Conservation (phyloP, 2,113 vertebrate genomes). For the Chlorodrepanis virens region DNA sequence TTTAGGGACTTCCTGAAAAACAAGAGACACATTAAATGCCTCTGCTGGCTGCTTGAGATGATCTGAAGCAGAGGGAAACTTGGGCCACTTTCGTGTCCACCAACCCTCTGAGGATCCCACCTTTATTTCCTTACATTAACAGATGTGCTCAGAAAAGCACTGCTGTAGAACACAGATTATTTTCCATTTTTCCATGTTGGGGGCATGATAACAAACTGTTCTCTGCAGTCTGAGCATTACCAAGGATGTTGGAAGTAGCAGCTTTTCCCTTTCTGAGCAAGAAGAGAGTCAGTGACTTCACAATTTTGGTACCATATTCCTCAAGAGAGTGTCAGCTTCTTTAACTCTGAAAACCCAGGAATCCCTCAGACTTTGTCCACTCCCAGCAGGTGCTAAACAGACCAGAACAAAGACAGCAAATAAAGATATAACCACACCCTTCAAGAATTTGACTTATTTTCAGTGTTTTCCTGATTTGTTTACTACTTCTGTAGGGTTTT, state of each 20-base stretch:
- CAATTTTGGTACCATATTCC: neutral
- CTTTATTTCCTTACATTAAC: neutral
- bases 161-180: neutral
- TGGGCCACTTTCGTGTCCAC: neutral
- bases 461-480: neutral
- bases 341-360: neutral
- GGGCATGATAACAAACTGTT: neutral
- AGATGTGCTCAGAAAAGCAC: neutral
- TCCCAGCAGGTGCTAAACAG: neutral
- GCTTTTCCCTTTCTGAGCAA: neutral
- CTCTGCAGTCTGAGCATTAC: neutral
- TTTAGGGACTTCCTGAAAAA: neutral
- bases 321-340: neutral
- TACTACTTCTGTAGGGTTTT: neutral
- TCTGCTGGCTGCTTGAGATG: neutral
- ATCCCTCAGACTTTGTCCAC: neutral
- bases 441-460: neutral
- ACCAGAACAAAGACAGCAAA: neutral
- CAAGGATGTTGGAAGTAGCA: fast-evolving
- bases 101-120: neutral
- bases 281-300: neutral
- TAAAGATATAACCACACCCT: neutral
- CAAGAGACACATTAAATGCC: fast-evolving
- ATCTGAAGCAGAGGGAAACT: neutral
- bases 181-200: neutral